Base-by-base conservation (phyloP, 2,888 invertebrate genomes). In the Tipula unca region DNA sequence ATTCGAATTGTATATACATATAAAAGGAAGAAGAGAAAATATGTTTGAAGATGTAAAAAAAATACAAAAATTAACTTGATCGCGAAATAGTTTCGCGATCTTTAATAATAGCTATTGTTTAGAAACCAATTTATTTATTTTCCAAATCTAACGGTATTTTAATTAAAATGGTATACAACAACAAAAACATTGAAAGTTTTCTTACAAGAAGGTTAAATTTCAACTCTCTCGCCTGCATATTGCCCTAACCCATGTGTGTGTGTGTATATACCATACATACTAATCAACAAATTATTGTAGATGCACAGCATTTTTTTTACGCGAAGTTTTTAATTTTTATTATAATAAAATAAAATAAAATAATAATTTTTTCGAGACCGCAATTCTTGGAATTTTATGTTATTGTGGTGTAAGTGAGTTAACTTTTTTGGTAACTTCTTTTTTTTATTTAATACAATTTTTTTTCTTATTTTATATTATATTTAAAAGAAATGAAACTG, bases 91-190 rank as follows among this genome's bases (percentile, higher is more conserved):
- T 69, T 69, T 69, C 69, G 69, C 69, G 69, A 69, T 69, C 25
- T 69, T 69, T 69, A 69, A 69, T 69, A 69, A 69, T 69, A 69
- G 69, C 69, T 69, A 69, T 69, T 69, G 69, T 20, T 69, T 69
- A 69, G 69, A 69, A 69, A 69, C 69, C 69, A 69, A 69, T 69
- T 69, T 69, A 69, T 69, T 69, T 69, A 69, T 69, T 69, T 69
- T 69, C 69, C 69, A 69, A 69, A 69, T 69, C 69, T 69, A 69
- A 69, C 69, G 69, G 69, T 69, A 69, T 69, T 69, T 69, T 69
- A 69, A 69, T 69, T 69, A 69, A 69, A 48, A 48, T 48, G 48
- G n/a, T n/a, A 48, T 3, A 39, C 14, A n/a, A 48, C n/a, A 42
- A 42, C n/a, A n/a, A 48, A 48, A 39, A 39, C 3, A 48, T 48